Percentiles rank a stretch among this genome's conserved stretches.
Evolutionary conservation across 2,113 vertebrate species (phyloP).

Genomic region (Podarcis cretensis): DNA sequence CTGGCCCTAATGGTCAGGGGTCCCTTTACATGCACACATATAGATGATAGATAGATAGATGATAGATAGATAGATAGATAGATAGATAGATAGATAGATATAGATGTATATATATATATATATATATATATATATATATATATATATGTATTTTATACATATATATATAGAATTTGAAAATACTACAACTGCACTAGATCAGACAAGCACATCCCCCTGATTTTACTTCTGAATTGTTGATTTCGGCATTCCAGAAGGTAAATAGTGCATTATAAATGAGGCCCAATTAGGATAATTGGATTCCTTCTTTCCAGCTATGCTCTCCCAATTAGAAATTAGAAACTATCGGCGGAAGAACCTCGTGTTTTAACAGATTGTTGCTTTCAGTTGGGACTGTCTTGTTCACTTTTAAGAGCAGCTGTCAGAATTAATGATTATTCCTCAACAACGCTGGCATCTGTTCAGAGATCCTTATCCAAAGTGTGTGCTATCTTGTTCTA

Average conservation of each 20-base stretch:
- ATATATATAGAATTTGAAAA: not conserved
- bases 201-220: not conserved
- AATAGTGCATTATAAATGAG: not conserved
- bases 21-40: too few relatives aligned
- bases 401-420: accelerated
- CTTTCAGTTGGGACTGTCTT: not conserved
- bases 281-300: conserved; percentile 7
- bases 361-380: not conserved
- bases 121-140: too few relatives aligned
- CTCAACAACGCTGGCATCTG: not conserved
- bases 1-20: too few relatives aligned
- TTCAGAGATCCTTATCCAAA: not conserved
- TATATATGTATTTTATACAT: too few relatives aligned
- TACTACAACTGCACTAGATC: not conserved
- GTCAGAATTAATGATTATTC: not conserved
- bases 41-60: too few relatives aligned
- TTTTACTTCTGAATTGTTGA: not conserved
- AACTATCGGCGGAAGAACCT: accelerated
- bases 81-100: too few relatives aligned
- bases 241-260: not conserved
- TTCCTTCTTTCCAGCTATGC: not conserved
- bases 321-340: not conserved
- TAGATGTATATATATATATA: too few relatives aligned
- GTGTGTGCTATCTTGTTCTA: not conserved
- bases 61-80: too few relatives aligned